phyloP scores from a whole-genome alignment of 2,888 invertebrate genomes.

The Drosophila macrospina region DNA sequence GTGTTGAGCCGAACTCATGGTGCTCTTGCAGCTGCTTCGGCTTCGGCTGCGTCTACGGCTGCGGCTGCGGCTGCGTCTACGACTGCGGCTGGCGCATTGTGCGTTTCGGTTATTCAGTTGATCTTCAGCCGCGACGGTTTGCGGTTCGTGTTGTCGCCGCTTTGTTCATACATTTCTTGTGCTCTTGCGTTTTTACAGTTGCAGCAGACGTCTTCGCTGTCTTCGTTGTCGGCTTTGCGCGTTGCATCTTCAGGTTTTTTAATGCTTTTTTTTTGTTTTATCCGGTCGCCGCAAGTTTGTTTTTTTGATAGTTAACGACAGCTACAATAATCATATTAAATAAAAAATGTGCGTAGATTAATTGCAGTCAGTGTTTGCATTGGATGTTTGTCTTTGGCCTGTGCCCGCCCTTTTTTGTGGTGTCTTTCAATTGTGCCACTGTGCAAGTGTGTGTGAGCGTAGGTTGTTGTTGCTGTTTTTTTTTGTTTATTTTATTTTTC shows the following conservation, averaged over 20 bases:
- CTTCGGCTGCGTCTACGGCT: no score
- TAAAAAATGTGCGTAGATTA: slow-evolving; percentile 59
- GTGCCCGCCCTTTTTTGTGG: slow-evolving; percentile 48
- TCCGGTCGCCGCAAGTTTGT: slow-evolving; percentile 37
- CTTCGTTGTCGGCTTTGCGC: slow-evolving; percentile 30
- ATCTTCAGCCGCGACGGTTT: slow-evolving; percentile 57
- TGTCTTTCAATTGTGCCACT: slow-evolving; percentile 40
- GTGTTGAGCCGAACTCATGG: slow-evolving; percentile 18
- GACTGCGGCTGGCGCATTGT: not conserved
- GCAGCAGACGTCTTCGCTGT: slow-evolving; percentile 20
- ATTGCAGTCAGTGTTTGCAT: slow-evolving; percentile 40
- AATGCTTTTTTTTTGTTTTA: slow-evolving; percentile 13
- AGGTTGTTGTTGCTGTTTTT: slow-evolving; percentile 11
- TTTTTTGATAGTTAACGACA: slow-evolving; percentile 28
- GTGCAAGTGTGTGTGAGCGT: slow-evolving; percentile 16
- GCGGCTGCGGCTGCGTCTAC: slow-evolving; percentile 9
- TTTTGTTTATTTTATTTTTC: slow-evolving; percentile 14
- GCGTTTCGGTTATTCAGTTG: slow-evolving; percentile 53
- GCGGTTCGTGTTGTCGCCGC: slow-evolving; percentile 37
- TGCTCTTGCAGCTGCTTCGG: slow-evolving; percentile 12
- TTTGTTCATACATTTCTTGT: not conserved
- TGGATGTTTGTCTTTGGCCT: slow-evolving; percentile 37
- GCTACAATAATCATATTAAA: slow-evolving; percentile 9
- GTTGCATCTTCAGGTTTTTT: slow-evolving; percentile 35
- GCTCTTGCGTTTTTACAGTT: slow-evolving; percentile 6